A percentile compares a stretch with the other conserved stretches of the same genome.
These are phyloP conservation scores for Scomber colias DNA, from an alignment of 2,113 vertebrate species.

Conservation along the genomic window DNA sequence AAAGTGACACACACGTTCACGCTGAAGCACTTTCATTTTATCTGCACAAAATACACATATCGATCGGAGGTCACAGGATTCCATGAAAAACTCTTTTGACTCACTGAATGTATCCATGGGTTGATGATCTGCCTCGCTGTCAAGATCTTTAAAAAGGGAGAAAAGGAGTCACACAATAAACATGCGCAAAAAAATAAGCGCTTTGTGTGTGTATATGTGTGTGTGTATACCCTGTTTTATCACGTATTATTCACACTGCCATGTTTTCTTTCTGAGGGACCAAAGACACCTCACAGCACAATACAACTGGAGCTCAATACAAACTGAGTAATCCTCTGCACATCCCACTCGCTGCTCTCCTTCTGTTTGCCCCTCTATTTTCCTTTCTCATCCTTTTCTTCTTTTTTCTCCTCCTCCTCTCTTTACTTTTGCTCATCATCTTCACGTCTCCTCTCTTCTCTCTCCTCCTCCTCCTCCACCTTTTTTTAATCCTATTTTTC, in stretches of 20 bases:
- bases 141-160: slow-evolving; percentile 23
- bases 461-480: slow-evolving; percentile 5
- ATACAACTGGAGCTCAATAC: slow-evolving; percentile 57
- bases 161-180: slow-evolving; percentile 28
- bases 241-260: slow-evolving; percentile 65
- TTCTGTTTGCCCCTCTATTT: slow-evolving; percentile 26
- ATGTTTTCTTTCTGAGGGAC: slow-evolving; percentile 60
- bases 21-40: background rate
- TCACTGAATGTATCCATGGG: background rate
- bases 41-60: background rate
- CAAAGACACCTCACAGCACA: slow-evolving; percentile 57
- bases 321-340: slow-evolving; percentile 57
- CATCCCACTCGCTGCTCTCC: slow-evolving; percentile 58
- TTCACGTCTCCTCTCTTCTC: background rate
- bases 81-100: slow-evolving; percentile 4
- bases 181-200: slow-evolving; percentile 57
- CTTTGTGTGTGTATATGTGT: slow-evolving; percentile 21
- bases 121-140: background rate
- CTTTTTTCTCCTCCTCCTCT: slow-evolving; percentile 25
- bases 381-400: slow-evolving; percentile 2
- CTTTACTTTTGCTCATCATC: slow-evolving; percentile 13
- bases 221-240: slow-evolving; percentile 20
- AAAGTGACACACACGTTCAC: background rate
- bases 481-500: slow-evolving; percentile 18
- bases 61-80: background rate